Base-by-base conservation (phyloP, 1,140 invertebrate species). In the Druon quercuslanigerum region DNA sequence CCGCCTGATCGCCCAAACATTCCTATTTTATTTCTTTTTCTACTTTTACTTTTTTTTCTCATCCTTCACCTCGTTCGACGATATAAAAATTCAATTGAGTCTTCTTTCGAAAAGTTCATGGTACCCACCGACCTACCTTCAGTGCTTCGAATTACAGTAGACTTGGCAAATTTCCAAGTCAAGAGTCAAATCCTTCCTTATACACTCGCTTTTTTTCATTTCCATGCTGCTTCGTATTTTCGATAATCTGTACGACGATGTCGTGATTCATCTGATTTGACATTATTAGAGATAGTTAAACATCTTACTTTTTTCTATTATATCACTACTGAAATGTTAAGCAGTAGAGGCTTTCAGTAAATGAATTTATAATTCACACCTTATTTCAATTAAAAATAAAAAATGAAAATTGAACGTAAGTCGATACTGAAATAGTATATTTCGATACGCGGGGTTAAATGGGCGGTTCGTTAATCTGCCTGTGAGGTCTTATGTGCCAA, bases 71-170 rank as follows among this genome's bases (percentile, higher is more conserved):
- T 81, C 82, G 20, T 73, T 79, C 73, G 70, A 56, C 80, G 82
- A 84, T 82, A 84, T 84, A 82, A 84, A 84, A 84, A 84, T 84
- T 84, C 83, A 84, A 84, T 84, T 84, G 83, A 73, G 57, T 13
- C 80, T 82, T 17, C 19, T 57, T 57, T 17, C 76, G 80, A 73
- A 71, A 76, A 83, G 81, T 75, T n/a, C n/a, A n/a, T 72, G 72
- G 82, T 73, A 76, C 51, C 50, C 33, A 57, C 40, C 52, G 46
- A 25, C 74, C 71, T 57, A 12, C 72, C 74, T 83, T 77, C 16
- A 11, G 11, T 17, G 52, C n/a, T 54, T 9, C 52, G n/a, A 57
- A 33, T 60, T 54, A 72, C 16, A 52, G 76, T 57, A 17, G 75
- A 78, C 60, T 84, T 84, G 83, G 83, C 82, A 73, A 73, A 84